phyloP scores from a whole-genome alignment of 1,140 invertebrate genomes.

The Drosophila ironensis region DNA sequence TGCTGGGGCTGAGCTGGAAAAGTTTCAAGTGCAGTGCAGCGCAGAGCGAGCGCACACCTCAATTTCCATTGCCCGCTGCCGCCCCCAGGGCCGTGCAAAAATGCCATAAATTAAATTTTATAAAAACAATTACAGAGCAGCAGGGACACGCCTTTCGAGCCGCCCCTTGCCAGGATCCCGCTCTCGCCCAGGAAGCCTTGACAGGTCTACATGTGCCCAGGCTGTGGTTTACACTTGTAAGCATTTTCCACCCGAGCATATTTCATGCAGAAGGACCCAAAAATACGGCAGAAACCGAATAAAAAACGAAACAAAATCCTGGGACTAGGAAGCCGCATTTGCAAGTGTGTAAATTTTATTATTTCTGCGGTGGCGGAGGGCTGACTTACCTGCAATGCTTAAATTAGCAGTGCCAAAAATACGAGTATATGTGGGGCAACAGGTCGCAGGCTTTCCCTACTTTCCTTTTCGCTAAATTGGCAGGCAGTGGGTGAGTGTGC shows the following conservation, averaged over 20 bases:
- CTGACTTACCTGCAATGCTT: slow-evolving; percentile 49
- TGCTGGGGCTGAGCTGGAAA: slow-evolving; percentile 15
- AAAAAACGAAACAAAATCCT: background rate
- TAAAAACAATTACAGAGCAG: slow-evolving; percentile 75
- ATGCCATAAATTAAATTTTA: slow-evolving; percentile 80
- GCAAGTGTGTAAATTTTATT: slow-evolving; percentile 77
- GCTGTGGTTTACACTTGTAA: slow-evolving; percentile 79
- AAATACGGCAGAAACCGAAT: background rate
- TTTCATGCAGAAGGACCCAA: slow-evolving; percentile 52
- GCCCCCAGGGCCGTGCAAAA: slow-evolving; percentile 46
- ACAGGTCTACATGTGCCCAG: slow-evolving; percentile 68
- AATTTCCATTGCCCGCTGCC: background rate
- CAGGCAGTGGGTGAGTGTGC: too few relatives aligned
- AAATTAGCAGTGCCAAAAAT: slow-evolving; percentile 63
- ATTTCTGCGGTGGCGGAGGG: slow-evolving; percentile 30
- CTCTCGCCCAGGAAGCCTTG: slow-evolving; percentile 26
- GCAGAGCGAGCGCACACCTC: slow-evolving; percentile 26
- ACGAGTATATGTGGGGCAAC: slow-evolving; percentile 76
- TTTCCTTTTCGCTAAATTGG: slow-evolving; percentile 53
- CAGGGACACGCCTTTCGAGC: slow-evolving; percentile 35
- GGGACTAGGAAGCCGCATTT: slow-evolving; percentile 39
- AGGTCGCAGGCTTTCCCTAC: slow-evolving; percentile 59
- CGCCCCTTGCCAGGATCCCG: background rate
- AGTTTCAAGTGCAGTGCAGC: slow-evolving; percentile 46
- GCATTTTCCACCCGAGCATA: slow-evolving; percentile 69